A percentile compares a stretch with the other conserved stretches of the same genome.
Evolutionary conservation across 2,797 vertebrate species (phyloP).

Genomic region (Poliocrania exsul): DNA sequence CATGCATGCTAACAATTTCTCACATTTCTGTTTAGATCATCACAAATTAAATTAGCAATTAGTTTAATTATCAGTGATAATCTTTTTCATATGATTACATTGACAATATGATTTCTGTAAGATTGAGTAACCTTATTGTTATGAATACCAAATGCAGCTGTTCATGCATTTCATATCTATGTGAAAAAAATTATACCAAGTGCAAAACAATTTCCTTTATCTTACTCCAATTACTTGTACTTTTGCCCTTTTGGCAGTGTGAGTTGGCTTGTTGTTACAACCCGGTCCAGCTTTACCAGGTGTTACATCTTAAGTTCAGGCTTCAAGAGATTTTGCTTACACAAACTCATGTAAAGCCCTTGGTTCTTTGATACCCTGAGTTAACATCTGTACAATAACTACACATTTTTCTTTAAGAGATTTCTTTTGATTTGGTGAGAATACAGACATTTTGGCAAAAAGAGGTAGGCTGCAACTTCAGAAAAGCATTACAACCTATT

Average conservation of each 20-base stretch:
- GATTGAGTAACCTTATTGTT: neutral
- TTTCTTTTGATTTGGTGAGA: too few species aligned
- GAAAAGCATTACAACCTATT: too few species aligned
- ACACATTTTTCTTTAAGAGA: too few species aligned
- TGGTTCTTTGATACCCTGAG: too few species aligned
- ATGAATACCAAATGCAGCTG: neutral
- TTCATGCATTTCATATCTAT: neutral
- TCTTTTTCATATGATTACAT: neutral
- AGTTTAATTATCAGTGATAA: neutral
- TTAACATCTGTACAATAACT: too few species aligned
- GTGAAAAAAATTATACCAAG: neutral
- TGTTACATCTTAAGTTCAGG: too few species aligned
- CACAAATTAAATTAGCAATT: conserved; percentile 30
- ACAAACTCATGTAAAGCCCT: too few species aligned
- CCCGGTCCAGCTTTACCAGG: too few species aligned
- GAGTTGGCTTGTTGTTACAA: neutral
- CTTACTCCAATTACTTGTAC: neutral
- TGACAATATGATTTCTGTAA: neutral
- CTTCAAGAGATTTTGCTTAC: too few species aligned
- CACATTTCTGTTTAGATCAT: conserved; percentile 12
- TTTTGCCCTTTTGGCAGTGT: neutral
- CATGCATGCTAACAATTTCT: neutral
- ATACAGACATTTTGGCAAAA: too few species aligned
- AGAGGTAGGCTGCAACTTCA: too few species aligned
- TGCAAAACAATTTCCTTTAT: neutral